Base-by-base conservation (phyloP, 2,113 vertebrate genomes). In the Benitochromis conjunctus region DNA sequence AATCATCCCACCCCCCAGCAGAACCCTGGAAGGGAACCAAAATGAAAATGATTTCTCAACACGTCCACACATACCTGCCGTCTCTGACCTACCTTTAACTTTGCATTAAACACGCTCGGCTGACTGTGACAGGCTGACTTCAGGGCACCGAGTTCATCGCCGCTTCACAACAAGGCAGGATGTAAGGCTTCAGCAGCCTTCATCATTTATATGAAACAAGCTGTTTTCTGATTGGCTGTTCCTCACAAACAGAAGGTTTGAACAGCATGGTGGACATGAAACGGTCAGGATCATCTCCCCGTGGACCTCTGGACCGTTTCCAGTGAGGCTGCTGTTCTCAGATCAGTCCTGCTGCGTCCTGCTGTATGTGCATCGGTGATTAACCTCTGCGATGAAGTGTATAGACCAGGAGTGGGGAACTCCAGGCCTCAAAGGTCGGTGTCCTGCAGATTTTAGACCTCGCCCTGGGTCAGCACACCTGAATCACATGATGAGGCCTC, bases 11-110 rank as follows among this genome's bases (percentile, higher is more conserved):
- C 21, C 16, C 13, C 10, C 2, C n/a, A 38, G 26, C 5, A 36
- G 46, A 66, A 80, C 31, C 53, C 57, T 92, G 84, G 88, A 93
- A 36, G 43, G 7, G 14, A 13, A 89, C 89, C 87, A 89, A 82
- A 3, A 64, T 69, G 24, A 31, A 88, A 82, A 81, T 56, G 2
- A 84, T 19, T 62, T 38, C 54, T 19, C 81, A 24, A 26, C 56
- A 21, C 60, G 19, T 48, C 46, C 64, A 66, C 19, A 85, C 51
- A 55, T n/a, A 55, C 38, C 24, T 36, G 60, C 56, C 0, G 31
- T 9, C 24, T 69, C 11, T 66, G 80, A 89, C 88, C 83, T 71
- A 18, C 14, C 79, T 84, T 46, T 89, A 79, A 86, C 89, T 88
- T 89, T 91, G 89, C 7, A 34, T 57, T 51, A 18, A 64, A 82